phyloP scores from a whole-genome alignment of 2,888 invertebrate species.

The Brachyptera putata region DNA sequence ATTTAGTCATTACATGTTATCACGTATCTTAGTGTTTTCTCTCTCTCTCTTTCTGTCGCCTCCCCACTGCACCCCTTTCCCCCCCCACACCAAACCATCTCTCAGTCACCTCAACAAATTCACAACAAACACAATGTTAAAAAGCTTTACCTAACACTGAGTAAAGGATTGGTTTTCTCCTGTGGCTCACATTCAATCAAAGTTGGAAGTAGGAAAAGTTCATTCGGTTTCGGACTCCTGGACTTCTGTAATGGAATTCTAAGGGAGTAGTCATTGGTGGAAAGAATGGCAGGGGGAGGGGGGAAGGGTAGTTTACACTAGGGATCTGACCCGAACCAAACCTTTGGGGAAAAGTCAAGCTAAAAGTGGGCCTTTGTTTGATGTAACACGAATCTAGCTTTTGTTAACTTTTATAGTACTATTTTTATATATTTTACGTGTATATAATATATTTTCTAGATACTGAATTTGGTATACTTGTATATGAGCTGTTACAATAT shows the following conservation, averaged over 20 bases:
- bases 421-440: too few species aligned
- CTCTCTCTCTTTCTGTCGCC: neutral
- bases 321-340: neutral
- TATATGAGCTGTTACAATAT: too few species aligned
- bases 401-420: too few species aligned
- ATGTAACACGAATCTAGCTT: too few species aligned
- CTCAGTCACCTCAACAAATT: too few species aligned
- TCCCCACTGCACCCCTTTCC: too few species aligned
- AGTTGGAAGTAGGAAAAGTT: neutral
- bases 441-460: too few species aligned
- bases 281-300: neutral
- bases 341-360: neutral
- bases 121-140: neutral
- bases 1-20: too few species aligned
- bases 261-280: neutral
- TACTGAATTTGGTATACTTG: too few species aligned
- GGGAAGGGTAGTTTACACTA: too few species aligned
- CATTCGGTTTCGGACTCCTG: neutral
- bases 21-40: too few species aligned
- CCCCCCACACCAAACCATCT: too few species aligned
- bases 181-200: conserved; percentile 12
- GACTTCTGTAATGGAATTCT: neutral
- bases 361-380: neutral
- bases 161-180: conserved; percentile 11
- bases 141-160: neutral